Evolutionary conservation across 2,888 invertebrate genomes (phyloP).

Genomic region (Helobdella robusta): DNA sequence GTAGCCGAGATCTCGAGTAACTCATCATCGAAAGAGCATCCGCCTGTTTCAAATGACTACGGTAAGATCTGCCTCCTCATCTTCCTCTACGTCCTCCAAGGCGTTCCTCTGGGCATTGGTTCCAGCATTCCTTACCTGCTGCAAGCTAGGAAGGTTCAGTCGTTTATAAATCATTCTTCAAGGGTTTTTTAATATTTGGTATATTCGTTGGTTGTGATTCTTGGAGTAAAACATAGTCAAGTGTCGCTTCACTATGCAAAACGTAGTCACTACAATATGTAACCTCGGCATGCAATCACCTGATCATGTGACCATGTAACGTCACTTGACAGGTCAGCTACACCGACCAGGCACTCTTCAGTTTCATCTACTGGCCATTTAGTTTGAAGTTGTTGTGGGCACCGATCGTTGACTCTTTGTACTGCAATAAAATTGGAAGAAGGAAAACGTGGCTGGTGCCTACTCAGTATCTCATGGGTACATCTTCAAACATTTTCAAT

Average conservation of each 20-base stretch:
- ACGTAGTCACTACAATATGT: too few species aligned
- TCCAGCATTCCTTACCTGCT: conserved; percentile 90
- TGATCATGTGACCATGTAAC: too few species aligned
- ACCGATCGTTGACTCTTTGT: conserved; percentile 88
- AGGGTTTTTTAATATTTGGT: too few species aligned
- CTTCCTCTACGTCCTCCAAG: conserved; percentile 78
- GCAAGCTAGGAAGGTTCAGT: conserved; percentile 64
- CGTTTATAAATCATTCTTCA: too few species aligned
- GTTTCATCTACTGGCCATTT: conserved; percentile 82
- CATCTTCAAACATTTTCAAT: neutral
- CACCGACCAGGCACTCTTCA: conserved; percentile 71
- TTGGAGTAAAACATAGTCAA: too few species aligned
- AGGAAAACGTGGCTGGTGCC: conserved; percentile 84
- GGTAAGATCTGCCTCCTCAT: conserved; percentile 72
- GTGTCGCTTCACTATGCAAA: too few species aligned
- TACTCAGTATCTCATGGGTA: conserved; percentile 71
- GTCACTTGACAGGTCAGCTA: conserved; percentile 62
- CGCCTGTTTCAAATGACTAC: conserved; percentile 40
- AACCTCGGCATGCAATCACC: too few species aligned
- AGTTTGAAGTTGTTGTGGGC: conserved; percentile 91
- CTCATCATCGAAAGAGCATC: too few species aligned
- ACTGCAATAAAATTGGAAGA: conserved; percentile 70
- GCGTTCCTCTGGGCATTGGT: conserved; percentile 80
- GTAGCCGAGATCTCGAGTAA: neutral
- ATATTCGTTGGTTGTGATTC: too few species aligned